Percentiles rank a stretch among this genome's conserved stretches.
Conservation (phyloP, 1,140 invertebrate species). For the Aporrectodea caliginosa region DNA sequence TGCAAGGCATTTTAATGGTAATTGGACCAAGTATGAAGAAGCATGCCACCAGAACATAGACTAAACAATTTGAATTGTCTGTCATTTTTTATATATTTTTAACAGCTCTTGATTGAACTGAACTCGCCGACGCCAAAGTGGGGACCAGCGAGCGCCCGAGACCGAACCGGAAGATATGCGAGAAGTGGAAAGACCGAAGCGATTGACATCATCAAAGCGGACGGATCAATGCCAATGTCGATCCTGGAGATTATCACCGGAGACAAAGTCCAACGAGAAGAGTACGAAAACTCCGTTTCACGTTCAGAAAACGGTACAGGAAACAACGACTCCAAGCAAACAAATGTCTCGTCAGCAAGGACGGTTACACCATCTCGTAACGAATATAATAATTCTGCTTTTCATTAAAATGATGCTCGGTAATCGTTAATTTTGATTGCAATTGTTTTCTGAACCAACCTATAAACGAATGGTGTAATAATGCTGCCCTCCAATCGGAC, state of each 20-base stretch:
- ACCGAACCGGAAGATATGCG: slow-evolving; percentile 25
- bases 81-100: not conserved
- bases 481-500: no score
- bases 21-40: not conserved
- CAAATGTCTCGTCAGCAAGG: no score
- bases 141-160: slow-evolving; percentile 13
- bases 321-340: no score
- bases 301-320: not conserved
- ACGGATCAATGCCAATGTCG: not conserved
- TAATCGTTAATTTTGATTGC: no score
- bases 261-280: no score
- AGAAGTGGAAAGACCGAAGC: not conserved
- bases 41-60: not conserved
- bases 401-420: no score
- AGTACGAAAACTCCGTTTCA: not conserved
- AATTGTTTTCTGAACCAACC: no score
- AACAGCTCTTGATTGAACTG: slow-evolving; percentile 5
- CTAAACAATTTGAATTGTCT: not conserved
- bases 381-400: no score
- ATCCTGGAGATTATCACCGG: no score
- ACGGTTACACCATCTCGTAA: no score
- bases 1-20: not conserved
- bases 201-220: not conserved
- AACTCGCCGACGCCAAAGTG: slow-evolving; percentile 6
- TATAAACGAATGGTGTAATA: no score